Evolutionary conservation across 2,113 vertebrate species (phyloP).

Genomic region (Tenrec ecaudatus): DNA sequence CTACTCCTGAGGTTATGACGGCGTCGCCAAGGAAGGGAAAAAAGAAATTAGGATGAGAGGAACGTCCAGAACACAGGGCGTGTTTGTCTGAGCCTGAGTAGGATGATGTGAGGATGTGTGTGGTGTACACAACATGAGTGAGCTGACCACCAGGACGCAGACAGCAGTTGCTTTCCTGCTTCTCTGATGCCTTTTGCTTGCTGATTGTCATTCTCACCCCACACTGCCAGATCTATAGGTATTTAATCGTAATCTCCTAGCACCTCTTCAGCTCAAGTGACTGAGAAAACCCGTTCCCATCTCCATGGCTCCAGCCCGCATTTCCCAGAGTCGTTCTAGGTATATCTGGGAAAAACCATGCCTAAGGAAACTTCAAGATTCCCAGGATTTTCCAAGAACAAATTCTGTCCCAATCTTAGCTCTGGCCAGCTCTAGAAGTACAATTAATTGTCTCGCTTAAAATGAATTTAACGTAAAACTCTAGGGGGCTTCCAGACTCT

Average conservation of each 20-base stretch:
- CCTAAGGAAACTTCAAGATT: neutral
- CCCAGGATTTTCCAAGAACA: neutral
- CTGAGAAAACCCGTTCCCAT: neutral
- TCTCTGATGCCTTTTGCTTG: neutral
- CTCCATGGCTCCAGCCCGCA: neutral
- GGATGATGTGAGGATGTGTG: neutral
- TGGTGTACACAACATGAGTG: neutral
- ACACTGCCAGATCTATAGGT: neutral
- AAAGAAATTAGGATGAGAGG: constrained; percentile 22
- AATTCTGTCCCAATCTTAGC: constrained; percentile 15
- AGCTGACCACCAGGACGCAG: neutral
- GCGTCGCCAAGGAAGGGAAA: neutral
- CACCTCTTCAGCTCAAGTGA: neutral
- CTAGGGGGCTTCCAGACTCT: neutral
- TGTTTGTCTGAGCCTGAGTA: neutral
- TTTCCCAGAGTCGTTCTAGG: constrained; percentile 24
- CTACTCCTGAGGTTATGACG: neutral
- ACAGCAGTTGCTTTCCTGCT: neutral
- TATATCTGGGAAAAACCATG: neutral
- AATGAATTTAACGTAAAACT: constrained; percentile 51
- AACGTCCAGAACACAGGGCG: neutral
- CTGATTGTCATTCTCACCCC: neutral
- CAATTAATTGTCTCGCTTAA: constrained; percentile 17
- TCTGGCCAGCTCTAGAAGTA: constrained; percentile 11
- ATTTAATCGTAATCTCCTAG: neutral